Base-by-base conservation (phyloP, 2,113 vertebrate species). In the Cavia porcellus region DNA sequence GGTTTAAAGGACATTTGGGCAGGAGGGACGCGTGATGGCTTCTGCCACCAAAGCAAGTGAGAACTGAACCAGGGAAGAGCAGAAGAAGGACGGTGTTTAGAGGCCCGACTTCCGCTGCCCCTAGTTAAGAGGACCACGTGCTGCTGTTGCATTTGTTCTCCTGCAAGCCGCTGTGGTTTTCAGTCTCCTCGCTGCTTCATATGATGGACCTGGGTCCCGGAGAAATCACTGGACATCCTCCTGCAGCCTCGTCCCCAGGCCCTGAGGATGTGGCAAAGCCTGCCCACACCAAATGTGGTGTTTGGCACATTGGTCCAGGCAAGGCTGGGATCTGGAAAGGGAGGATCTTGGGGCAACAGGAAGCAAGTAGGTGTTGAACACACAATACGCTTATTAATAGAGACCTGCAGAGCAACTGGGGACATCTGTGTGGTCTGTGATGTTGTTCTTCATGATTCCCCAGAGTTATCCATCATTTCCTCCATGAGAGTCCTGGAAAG, bases 1-100 rank as follows among this genome's bases (percentile, higher is more conserved):
- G 38, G 96, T 97, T 92, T 97, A 95, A 97, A 97, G 90, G 97
- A 95, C 90, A 93, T 96, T 95, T 35, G 80, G 86, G 94, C 84
- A 66, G 93, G 83, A 91, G 96, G 72, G 94, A 80, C 94, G 70
- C n/a, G 80, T 80, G 95, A 96, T 95, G 96, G 92, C 95, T 96
- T 96, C 96, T 96, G 96, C 97, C 96, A 85, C 89, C 42, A 70
- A 95, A 95, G 42, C 74, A 62, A 88, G 94, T 22, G 74, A 55
- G 91, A 95, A 95, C 96, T 96, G 79, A 90, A 70, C 84, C 8
- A 81, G 96, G 94, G 52, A 86, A 45, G 68, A 52, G 57, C 11
- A 52, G 80, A 92, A n/a, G 96, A 62, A 77, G 94, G 97, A 3
- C 82, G 45, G 62, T 5, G 1, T n/a, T 92, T 5, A 64, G 55